Conservation (phyloP, 2,113 vertebrate genomes). For the Benitochromis conjunctus region DNA sequence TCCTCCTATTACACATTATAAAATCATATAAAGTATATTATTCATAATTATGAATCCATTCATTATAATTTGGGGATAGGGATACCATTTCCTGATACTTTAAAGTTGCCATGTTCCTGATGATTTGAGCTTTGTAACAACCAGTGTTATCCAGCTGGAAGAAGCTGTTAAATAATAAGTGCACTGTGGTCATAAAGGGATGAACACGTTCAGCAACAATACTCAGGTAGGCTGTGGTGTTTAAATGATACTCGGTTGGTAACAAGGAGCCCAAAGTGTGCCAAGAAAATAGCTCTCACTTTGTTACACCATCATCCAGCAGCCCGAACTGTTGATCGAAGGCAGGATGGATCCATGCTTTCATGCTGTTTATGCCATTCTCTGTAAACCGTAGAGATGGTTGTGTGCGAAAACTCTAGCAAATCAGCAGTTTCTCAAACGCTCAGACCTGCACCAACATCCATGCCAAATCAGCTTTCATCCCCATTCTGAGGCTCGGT, state of each 20-base stretch:
- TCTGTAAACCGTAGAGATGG: neutral
- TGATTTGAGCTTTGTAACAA: neutral
- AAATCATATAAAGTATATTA: neutral
- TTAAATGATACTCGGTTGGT: neutral
- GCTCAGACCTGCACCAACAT: neutral
- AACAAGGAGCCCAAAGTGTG: neutral
- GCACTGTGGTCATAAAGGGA: neutral
- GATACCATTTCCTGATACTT: neutral
- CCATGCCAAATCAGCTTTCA: rapidly evolving
- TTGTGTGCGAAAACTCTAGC: neutral
- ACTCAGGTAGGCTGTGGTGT: neutral
- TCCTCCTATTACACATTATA: neutral
- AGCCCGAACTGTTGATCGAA: neutral
- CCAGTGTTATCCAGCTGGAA: neutral
- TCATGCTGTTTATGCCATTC: neutral
- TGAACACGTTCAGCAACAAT: neutral
- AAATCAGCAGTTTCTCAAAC: neutral
- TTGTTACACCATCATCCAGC: neutral
- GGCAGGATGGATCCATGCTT: neutral
- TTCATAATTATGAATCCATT: neutral
- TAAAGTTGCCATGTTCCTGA: neutral
- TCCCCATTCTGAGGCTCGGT: neutral
- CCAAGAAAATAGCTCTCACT: neutral
- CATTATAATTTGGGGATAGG: neutral
- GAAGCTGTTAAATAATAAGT: neutral